Conservation (phyloP, 1,140 invertebrate genomes). For the Cotesia chilonis region DNA sequence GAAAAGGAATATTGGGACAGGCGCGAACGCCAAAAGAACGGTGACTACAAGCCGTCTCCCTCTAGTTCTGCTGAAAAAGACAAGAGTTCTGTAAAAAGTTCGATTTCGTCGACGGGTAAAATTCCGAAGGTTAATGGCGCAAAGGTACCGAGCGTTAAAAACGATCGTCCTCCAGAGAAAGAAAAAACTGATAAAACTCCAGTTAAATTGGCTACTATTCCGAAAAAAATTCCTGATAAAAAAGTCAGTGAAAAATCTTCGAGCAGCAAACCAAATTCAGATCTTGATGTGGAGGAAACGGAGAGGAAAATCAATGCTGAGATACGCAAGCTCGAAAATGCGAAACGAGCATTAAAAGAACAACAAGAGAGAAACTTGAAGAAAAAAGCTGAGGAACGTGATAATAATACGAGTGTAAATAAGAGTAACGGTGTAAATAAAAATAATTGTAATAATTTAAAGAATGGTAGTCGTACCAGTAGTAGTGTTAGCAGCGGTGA, state of each 20-base stretch:
- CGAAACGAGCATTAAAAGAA: constrained; percentile 62
- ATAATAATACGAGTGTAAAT: constrained; percentile 23
- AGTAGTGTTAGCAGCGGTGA: no score
- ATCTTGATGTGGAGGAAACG: constrained; percentile 53
- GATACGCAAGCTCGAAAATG: constrained; percentile 62
- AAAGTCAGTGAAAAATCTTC: constrained; percentile 44
- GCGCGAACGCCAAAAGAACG: constrained; percentile 61
- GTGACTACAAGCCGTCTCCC: constrained; percentile 13
- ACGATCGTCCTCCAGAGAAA: no score
- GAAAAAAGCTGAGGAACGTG: constrained; percentile 43
- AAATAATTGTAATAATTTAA: no score
- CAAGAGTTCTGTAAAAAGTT: constrained; percentile 26
- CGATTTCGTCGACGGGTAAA: constrained; percentile 34
- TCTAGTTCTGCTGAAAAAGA: not conserved
- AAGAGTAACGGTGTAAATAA: constrained; percentile 34
- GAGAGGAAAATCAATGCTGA: constrained; percentile 59
- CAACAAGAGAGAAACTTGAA: constrained; percentile 65
- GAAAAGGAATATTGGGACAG: constrained; percentile 66
- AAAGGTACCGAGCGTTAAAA: no score
- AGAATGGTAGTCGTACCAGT: no score
- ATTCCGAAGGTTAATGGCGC: constrained; percentile 29
- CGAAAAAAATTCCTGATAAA: constrained; percentile 65
- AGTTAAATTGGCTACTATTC: no score
- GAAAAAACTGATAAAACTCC: no score
- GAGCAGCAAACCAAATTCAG: constrained; percentile 20